Evolutionary conservation across 2,113 vertebrate genomes (phyloP).

Genomic region (Pholis gunnellus): DNA sequence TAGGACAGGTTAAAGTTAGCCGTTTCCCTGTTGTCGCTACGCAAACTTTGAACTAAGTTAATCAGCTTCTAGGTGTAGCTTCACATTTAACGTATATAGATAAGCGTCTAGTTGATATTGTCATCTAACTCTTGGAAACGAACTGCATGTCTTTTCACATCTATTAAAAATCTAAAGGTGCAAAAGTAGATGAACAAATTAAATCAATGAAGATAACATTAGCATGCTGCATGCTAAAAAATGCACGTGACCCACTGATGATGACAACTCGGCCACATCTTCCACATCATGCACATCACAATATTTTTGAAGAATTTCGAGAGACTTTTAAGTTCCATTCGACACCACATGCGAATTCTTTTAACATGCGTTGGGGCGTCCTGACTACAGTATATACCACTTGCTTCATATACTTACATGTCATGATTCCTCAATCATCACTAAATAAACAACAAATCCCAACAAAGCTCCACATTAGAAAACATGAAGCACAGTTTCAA

Average conservation of each 20-base stretch:
- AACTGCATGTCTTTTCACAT: not conserved
- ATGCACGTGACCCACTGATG: constrained; percentile 2
- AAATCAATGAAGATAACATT: constrained; percentile 11
- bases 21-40: too few species aligned
- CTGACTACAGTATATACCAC: constrained; percentile 39
- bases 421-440: constrained; percentile 70
- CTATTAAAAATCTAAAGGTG: not conserved
- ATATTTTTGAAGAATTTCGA: not conserved
- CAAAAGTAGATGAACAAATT: not conserved
- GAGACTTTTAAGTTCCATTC: not conserved
- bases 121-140: not conserved
- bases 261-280: not conserved
- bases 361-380: constrained; percentile 56
- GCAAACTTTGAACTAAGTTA: too few species aligned
- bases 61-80: not conserved
- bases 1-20: too few species aligned
- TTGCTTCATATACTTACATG: constrained; percentile 67
- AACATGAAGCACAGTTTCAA: constrained; percentile 34
- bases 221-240: constrained; percentile 66
- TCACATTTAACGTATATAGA: not conserved
- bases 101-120: not conserved
- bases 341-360: not conserved
- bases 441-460: constrained; percentile 78
- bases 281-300: constrained; percentile 40
- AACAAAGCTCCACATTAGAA: constrained; percentile 76